Base-by-base conservation (phyloP, 2,113 vertebrate genomes). In the Etheostoma cragini region DNA sequence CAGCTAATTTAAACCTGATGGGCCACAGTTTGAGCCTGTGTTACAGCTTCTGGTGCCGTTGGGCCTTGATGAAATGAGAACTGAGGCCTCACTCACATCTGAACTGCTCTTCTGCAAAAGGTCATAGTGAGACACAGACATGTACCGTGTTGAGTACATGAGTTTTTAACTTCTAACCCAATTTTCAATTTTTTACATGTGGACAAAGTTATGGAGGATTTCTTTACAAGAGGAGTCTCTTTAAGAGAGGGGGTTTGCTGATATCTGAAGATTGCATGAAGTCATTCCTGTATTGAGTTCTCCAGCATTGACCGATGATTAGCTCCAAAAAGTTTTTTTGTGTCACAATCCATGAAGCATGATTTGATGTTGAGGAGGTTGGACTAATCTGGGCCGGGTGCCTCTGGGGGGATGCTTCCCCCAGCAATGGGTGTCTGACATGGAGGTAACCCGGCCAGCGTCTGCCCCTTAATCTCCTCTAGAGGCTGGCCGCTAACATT, bases 1-100 rank as follows among this genome's bases (percentile, higher is more conserved):
- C 76, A 88, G 87, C 90, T 93, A 94, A 94, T 93, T 93, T 91
- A 91, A 93, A 94, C 82, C 90, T 79, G 92, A 91, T 89, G 91
- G 85, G 73, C 80, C 88, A 81, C 89, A 90, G 86, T 91, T 76
- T 82, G 84, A 90, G 84, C 65, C 69, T 58, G 88, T 71, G 52
- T 80, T 84, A 21, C 24, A 60, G 85, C 86, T 87, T 46, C 72
- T 58, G 80, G 72, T 86, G 84, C 78, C 5, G 71, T 78, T 50
- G 78, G 67, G 84, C 69, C 78, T 57, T 16, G 19, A 68, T 72
- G 71, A 61, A 85, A 81, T 7, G 71, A 81, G 83, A 87, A n/a
- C 82, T 61, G 66, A 82, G 50, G 71, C 64, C 57, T 82, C 69
- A 19, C 78, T 86, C 83, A 72, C 70, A 57, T 78, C 73, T 71